Evolutionary conservation across 1,140 invertebrate species (phyloP), one percentile per base, ranked within the genome.

Genomic region (Eupeodes corollae): DNA sequence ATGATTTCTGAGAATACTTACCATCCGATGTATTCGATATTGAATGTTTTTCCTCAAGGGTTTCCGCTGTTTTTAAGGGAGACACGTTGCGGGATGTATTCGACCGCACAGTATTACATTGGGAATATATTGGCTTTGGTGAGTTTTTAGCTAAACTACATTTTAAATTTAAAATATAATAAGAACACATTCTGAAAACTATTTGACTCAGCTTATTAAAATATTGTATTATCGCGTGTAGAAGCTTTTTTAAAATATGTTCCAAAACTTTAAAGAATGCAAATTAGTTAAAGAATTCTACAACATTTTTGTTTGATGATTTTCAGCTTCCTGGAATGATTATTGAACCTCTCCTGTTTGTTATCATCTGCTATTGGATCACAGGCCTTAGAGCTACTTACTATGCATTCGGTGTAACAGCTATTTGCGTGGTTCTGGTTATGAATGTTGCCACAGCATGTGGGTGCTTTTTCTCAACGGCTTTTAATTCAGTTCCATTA

Each of bases 1-100:
- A 76, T 91, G 60, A 86, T 91, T 33, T 79, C 85, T 0, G 88
- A 92, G 71, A 91, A 90, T 56, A 86, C 86, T 5, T 92, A 89
- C 67, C 79, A 80, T 39, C 84, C 87, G 0, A 88, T 91, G 84
- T 91, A 91, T 61, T 79, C 84, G 0, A 83, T 86, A 1, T 70
- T 92, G 6, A 75, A 83, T 47, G 71, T 84, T 49, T 86, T 91
- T 56, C 88, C 88, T 0, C 75, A 80, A 53, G 81, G 86, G 56
- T 76, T 86, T 46, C 86, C 88, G 0, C 64, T 91, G 14, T 83
- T 91, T 54, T 67, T 84, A 33, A 69, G 87, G 40, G 88, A 92
- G 65, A 79, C 86, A 53, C 75, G 80, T 49, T 80, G 81, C 19
- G 87, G 86, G 19, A 68, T 90, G 38, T 91, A 90, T 61, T 67